Conservation (phyloP, 2,797 vertebrate species). For the Gobio occitaniae region DNA sequence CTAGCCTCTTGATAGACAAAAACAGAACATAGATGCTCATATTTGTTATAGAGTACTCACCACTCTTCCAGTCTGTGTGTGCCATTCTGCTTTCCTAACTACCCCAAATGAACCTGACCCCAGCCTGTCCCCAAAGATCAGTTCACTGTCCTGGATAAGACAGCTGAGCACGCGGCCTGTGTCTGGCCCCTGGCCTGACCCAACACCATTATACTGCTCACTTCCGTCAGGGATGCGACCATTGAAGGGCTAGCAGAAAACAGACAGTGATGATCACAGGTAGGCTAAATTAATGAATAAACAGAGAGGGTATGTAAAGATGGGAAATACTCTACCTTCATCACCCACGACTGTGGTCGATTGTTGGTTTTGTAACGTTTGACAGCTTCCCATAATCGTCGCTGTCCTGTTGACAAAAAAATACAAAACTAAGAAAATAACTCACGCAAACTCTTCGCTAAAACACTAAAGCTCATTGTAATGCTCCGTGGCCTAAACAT, state of each 20-base stretch:
- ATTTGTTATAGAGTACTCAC: conserved; percentile 70
- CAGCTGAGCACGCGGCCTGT: conserved; percentile 75
- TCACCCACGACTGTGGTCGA: conserved; percentile 75
- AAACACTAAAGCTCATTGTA: neutral
- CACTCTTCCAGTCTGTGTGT: conserved; percentile 76
- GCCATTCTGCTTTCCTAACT: conserved; percentile 87
- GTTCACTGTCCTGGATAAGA: conserved; percentile 87
- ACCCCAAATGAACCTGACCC: conserved; percentile 90
- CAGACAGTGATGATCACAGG: neutral
- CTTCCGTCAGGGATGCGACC: conserved; percentile 66
- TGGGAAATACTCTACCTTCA: conserved; percentile 74
- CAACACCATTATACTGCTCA: conserved; percentile 63
- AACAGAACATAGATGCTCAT: neutral
- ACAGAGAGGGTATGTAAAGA: neutral
- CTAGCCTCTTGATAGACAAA: neutral
- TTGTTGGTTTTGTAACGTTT: conserved; percentile 75
- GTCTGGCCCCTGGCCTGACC: conserved; percentile 55
- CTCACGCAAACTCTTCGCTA: neutral
- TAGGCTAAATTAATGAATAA: neutral
- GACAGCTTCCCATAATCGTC: conserved; percentile 82
- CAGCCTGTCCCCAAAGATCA: conserved; percentile 81
- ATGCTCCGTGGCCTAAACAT: neutral
- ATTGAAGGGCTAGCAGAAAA: conserved; percentile 67
- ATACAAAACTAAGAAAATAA: neutral
- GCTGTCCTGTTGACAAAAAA: conserved; percentile 76